Evolutionary conservation across 2,888 invertebrate species (phyloP), one percentile per base, ranked within the genome.

Genomic region (Plusia festucae): DNA sequence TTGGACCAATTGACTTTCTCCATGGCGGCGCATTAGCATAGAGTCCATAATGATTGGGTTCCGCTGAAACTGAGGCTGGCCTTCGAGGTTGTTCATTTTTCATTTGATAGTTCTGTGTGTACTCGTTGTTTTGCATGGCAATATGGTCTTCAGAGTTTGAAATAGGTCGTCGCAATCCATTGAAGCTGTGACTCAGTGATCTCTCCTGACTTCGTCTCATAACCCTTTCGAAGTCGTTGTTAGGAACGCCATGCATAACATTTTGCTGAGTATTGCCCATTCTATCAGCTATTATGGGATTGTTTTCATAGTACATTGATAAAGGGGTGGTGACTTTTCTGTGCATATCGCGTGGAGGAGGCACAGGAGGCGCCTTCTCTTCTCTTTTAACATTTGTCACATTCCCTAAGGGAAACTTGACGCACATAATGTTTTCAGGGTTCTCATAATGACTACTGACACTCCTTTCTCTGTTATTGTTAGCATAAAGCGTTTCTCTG

Each of bases 321-420:
- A 95, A 75, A 69, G 94, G 94, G 34, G 95, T 95, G 20, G 95
- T 90, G 16, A 96, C 93, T 88, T 96, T 95, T 67, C 96, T 95
- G 81, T 96, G 95, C 74, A 97, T 97, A 89, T 97, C 97, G 79
- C 97, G 94, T n/a, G 98, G 97, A 0, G 98, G 98, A 30, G 98
- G 98, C 4, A 97, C 96, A 0, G 98, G 98, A 6, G 98, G 97
- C 44, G 96, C 83, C 54, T 94, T 95, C 58, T 93, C 93, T 53
- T 95, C 94, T 78, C 90, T 90, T 76, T 90, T 92, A 44, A 90
- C 87, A 73, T 91, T 91, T 49, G 91, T 90, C 7, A 94, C 91
- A 80, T 94, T 95, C 62, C 95, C 95, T 51, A 95, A 81, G 16
- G 95, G 95, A 87, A 95, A 95, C 82, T 95, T 95, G 20, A 95